A percentile compares a stretch with the other conserved stretches of the same genome.
Evolutionary conservation across 2,888 invertebrate species (phyloP).

Genomic region (Luffia ferchaultella): DNA sequence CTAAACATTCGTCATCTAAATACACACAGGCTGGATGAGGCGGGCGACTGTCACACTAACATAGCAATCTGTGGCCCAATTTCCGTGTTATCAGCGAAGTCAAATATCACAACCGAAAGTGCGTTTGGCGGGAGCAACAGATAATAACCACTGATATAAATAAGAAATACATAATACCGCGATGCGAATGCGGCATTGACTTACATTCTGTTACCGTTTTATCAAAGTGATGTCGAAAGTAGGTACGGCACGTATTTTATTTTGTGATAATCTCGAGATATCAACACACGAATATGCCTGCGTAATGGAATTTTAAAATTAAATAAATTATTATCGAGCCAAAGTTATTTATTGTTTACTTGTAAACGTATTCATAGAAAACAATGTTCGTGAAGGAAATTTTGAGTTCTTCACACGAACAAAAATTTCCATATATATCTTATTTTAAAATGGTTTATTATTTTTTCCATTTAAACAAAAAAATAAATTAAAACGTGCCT

Average conservation of each 20-base stretch:
- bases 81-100: slow-evolving; percentile 43
- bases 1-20: background rate
- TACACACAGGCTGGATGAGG: background rate
- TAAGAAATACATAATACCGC: background rate
- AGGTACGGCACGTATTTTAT: background rate
- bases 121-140: background rate
- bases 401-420: too few relatives aligned
- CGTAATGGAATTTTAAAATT: too few relatives aligned
- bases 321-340: too few relatives aligned
- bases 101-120: slow-evolving; percentile 36
- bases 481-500: too few relatives aligned
- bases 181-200: background rate
- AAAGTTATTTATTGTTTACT: too few relatives aligned
- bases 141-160: background rate
- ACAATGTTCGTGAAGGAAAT: too few relatives aligned
- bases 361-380: too few relatives aligned
- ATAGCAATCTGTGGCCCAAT: slow-evolving; percentile 47
- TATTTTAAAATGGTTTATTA: too few relatives aligned
- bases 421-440: too few relatives aligned
- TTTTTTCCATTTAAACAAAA: too few relatives aligned
- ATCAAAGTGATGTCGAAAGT: background rate
- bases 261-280: too few relatives aligned
- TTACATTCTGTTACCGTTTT: background rate
- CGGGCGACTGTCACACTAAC: slow-evolving; percentile 25
- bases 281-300: too few relatives aligned